Evolutionary conservation across 2,888 invertebrate species (phyloP).

Genomic region (Aleiodes leptofemur): DNA sequence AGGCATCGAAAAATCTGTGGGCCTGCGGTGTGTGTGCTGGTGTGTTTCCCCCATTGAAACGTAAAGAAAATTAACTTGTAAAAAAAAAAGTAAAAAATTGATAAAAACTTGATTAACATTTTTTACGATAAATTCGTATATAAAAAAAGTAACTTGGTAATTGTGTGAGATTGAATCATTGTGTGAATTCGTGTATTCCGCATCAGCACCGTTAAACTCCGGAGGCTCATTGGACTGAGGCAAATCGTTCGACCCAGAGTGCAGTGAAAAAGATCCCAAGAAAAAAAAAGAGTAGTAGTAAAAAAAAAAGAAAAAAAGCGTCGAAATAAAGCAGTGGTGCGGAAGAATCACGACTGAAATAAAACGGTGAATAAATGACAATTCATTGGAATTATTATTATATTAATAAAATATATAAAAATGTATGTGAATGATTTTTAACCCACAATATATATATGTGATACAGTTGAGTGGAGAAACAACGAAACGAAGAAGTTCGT

Average conservation of each 20-base stretch:
- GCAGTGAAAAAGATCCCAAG: not conserved
- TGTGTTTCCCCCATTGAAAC: slow-evolving; percentile 73
- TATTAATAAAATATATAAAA: too few relatives aligned
- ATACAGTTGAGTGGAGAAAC: too few relatives aligned
- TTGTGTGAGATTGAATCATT: slow-evolving; percentile 19
- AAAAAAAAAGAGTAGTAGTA: not conserved
- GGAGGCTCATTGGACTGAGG: not conserved
- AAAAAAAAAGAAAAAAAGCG: not conserved
- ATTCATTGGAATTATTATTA: too few relatives aligned
- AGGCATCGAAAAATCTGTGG: slow-evolving; percentile 78
- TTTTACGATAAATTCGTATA: slow-evolving; percentile 13
- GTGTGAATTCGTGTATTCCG: too few relatives aligned
- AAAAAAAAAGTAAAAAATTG: too few relatives aligned
- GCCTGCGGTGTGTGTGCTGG: slow-evolving; percentile 77
- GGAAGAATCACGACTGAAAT: too few relatives aligned
- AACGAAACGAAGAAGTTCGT: slow-evolving; percentile 22
- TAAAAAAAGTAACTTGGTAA: slow-evolving; percentile 16
- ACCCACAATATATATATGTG: too few relatives aligned
- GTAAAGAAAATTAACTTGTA: slow-evolving; percentile 45
- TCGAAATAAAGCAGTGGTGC: not conserved
- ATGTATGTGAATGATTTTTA: too few relatives aligned
- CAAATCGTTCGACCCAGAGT: too few relatives aligned
- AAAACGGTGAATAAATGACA: too few relatives aligned
- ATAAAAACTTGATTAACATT: too few relatives aligned
- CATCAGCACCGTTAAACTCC: not conserved